Percentiles rank a stretch among this genome's conserved stretches.
Evolutionary conservation across 2,797 vertebrate species (phyloP).

Genomic region (Crocidura indochinensis): DNA sequence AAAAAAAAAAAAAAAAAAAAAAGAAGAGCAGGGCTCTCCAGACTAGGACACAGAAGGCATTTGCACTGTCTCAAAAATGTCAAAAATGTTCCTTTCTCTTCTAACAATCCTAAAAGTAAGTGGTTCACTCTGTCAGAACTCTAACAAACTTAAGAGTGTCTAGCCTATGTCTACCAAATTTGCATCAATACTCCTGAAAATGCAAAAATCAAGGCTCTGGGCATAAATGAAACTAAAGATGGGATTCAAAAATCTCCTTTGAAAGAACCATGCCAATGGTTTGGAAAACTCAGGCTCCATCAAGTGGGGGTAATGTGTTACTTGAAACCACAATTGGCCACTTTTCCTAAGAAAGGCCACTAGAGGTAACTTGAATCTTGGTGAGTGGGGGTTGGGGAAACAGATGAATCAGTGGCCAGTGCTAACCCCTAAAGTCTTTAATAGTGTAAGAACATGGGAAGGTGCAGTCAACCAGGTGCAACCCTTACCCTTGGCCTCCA

Average conservation of each 20-base stretch:
- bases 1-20: too few species aligned
- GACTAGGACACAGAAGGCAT: neutral
- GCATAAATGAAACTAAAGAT: too few species aligned
- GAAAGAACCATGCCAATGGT: neutral
- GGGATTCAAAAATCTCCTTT: neutral
- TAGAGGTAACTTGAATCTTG: neutral
- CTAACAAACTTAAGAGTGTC: neutral
- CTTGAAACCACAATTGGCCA: neutral
- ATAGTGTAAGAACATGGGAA: neutral
- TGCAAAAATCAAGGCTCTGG: neutral
- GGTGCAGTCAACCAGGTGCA: too few species aligned
- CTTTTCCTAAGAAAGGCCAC: neutral
- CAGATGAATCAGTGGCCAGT: neutral
- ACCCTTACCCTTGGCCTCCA: too few species aligned
- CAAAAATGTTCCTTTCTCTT: conserved; percentile 4
- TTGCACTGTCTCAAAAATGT: neutral
- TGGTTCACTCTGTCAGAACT: conserved; percentile 1
- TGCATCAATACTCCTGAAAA: neutral
- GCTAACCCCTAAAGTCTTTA: neutral
- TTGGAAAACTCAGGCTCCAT: neutral
- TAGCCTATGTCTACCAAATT: neutral
- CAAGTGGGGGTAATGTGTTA: neutral
- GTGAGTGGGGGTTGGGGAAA: too few species aligned
- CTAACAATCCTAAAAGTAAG: conserved; percentile 24
- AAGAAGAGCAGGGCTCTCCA: neutral